Conservation (phyloP, 2,797 vertebrate species). For the Tachyglossus aculeatus region DNA sequence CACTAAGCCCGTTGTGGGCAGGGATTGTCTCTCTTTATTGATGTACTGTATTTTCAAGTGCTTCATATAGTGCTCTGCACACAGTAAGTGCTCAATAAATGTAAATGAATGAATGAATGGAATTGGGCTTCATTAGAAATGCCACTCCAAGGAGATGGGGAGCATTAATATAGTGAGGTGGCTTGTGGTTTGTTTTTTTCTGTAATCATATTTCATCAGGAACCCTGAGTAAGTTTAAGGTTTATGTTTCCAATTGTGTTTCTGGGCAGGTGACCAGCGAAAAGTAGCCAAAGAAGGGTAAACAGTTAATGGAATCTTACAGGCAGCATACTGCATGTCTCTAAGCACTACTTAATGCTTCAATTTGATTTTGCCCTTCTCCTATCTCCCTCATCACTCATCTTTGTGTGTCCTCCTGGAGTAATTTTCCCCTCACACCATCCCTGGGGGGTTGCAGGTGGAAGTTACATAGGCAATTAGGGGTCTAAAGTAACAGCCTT, state of each 20-base stretch:
- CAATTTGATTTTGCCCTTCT: slow-evolving; percentile 25
- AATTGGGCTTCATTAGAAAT: background rate
- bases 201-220: slow-evolving; percentile 40
- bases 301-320: slow-evolving; percentile 44
- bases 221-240: slow-evolving; percentile 50
- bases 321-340: slow-evolving; percentile 9
- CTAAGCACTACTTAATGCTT: slow-evolving; percentile 23
- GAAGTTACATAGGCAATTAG: slow-evolving; percentile 18
- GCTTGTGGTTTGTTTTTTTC: slow-evolving; percentile 3
- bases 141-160: background rate
- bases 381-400: slow-evolving; percentile 19
- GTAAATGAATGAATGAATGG: no score
- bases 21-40: no score
- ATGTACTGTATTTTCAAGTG: slow-evolving; percentile 21
- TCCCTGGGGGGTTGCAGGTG: slow-evolving; percentile 33
- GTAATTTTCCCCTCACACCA: slow-evolving; percentile 50
- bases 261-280: slow-evolving; percentile 52
- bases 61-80: background rate
- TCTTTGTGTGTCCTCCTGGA: background rate
- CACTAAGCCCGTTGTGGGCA: no score
- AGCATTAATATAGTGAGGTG: slow-evolving; percentile 29
- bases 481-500: background rate
- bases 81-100: no score
- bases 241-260: slow-evolving; percentile 50
- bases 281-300: slow-evolving; percentile 43